Percentiles rank a stretch among this genome's conserved stretches.
Evolutionary conservation across 92 coral and sea anemone species (phyloP).

Genomic region (Pocillopora meandrina): DNA sequence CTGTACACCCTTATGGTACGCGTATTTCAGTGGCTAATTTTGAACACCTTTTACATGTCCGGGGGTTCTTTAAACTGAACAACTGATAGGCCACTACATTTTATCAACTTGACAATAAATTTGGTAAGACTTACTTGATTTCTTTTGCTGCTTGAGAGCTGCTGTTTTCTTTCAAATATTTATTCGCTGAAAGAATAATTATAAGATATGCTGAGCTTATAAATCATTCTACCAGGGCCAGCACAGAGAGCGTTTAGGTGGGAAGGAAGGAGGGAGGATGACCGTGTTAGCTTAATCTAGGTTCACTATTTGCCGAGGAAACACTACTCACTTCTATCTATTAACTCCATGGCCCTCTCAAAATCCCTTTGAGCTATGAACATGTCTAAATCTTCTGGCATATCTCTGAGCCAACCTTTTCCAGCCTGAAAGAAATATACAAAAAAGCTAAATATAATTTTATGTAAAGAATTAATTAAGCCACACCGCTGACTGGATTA

Average conservation of each 20-base stretch:
- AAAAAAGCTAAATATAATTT: background rate
- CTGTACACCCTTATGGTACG: too few relatives aligned
- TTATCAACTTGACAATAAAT: background rate
- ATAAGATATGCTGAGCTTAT: background rate
- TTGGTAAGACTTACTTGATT: conserved; percentile 70
- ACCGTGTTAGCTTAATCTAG: too few relatives aligned
- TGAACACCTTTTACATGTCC: too few relatives aligned
- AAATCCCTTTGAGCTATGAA: conserved; percentile 98
- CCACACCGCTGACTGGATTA: too few relatives aligned
- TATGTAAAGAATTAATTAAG: background rate
- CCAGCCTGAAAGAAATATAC: conserved; percentile 42
- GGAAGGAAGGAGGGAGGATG: too few relatives aligned
- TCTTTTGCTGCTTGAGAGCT: conserved; percentile 89
- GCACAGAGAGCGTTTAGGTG: too few relatives aligned
- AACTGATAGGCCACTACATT: background rate
- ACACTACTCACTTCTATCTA: conserved; percentile 79
- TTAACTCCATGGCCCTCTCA: conserved; percentile 93
- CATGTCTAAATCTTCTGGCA: conserved; percentile 96
- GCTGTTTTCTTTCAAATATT: conserved; percentile 86
- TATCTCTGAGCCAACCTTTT: conserved; percentile 87
- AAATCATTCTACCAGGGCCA: background rate
- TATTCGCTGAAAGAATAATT: conserved; percentile 60
- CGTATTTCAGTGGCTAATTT: too few relatives aligned
- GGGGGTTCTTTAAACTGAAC: background rate
- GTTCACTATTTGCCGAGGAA: too few relatives aligned